phyloP scores from a whole-genome alignment of 2,797 vertebrate genomes.

The Poecile montanus region DNA sequence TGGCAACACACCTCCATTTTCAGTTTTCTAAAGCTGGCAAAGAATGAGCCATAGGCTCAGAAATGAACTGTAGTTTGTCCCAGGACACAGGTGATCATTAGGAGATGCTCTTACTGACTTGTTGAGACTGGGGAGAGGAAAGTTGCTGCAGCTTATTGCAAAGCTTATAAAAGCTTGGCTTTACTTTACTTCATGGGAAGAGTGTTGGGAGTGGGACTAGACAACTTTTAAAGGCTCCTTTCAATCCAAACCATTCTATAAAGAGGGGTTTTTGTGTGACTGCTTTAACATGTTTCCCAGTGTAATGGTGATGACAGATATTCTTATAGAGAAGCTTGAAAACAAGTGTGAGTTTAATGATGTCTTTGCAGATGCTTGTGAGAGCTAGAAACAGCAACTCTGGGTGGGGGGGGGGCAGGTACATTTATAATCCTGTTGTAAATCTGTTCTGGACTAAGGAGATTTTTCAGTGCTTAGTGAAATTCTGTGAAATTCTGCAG shows the following conservation, averaged over 20 bases:
- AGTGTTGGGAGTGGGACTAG: background rate
- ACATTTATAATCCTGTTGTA: background rate
- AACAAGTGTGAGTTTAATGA: background rate
- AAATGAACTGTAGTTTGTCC: background rate
- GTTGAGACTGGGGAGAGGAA: background rate
- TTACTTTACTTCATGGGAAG: background rate
- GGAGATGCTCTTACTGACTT: background rate
- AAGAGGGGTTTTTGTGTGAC: background rate
- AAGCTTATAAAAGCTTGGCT: background rate
- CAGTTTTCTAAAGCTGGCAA: background rate
- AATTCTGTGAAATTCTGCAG: background rate
- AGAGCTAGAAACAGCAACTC: background rate
- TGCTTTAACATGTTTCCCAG: background rate
- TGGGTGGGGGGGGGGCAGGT: accelerated
- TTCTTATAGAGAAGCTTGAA: background rate
- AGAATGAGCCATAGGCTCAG: background rate
- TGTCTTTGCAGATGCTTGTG: background rate
- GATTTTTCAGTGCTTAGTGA: background rate
- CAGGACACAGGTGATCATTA: background rate
- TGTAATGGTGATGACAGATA: background rate
- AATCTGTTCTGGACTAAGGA: background rate
- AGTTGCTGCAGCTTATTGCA: background rate
- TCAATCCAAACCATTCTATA: background rate
- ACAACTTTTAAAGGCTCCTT: background rate
- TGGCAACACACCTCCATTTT: background rate